A percentile compares a stretch with the other conserved stretches of the same genome.
Conservation (phyloP, 2,888 invertebrate species). For the Halictus quadricinctus region DNA sequence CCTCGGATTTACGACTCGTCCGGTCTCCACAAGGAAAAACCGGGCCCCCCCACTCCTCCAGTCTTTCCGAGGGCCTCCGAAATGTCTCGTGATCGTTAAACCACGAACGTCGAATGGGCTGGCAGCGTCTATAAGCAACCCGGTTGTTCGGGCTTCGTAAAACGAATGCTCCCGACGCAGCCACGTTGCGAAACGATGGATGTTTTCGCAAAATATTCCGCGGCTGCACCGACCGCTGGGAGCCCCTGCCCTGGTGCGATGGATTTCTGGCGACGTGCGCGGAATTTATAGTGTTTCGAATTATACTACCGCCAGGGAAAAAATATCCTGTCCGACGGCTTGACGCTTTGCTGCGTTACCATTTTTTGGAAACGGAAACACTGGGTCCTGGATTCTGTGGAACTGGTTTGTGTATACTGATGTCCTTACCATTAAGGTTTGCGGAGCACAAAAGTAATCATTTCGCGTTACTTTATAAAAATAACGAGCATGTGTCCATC, state of each 20-base stretch:
- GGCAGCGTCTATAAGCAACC: conserved; percentile 22
- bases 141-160: conserved; percentile 14
- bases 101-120: conserved; percentile 38
- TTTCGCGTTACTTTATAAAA: too few relatives aligned
- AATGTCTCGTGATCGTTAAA: conserved; percentile 48
- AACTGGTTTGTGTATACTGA: not conserved
- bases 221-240: not conserved
- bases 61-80: conserved; percentile 29
- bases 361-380: too few relatives aligned
- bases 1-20: conserved; percentile 64
- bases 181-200: conserved; percentile 1
- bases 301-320: not conserved
- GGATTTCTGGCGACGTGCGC: not conserved
- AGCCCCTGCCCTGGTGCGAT: not conserved
- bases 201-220: conserved; percentile 9
- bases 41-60: not conserved
- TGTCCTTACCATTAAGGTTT: not conserved
- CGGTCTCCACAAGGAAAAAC: conserved; percentile 36
- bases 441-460: too few relatives aligned
- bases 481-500: too few relatives aligned
- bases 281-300: not conserved
- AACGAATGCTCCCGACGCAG: conserved; percentile 2
- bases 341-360: not conserved
- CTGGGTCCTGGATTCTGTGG: not conserved
- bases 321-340: not conserved